Evolutionary conservation across 1,140 invertebrate genomes (phyloP).

Genomic region (Temnothorax longispinosus): DNA sequence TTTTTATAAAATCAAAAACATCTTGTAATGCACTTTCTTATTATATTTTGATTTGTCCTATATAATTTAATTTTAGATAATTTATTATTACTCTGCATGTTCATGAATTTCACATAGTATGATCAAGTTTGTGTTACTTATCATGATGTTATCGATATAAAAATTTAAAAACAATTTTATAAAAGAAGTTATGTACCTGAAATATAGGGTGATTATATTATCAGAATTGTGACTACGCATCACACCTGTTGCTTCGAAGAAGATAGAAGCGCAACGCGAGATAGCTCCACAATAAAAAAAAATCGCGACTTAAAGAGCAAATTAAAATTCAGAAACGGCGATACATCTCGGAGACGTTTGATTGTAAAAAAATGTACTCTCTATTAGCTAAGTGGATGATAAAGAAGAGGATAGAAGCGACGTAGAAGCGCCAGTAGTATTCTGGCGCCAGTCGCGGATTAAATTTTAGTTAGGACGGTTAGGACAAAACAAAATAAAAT

Average conservation of each 20-base stretch:
- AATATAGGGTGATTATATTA: conserved; percentile 12
- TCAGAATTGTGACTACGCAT: conserved; percentile 30
- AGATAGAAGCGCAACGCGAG: background rate
- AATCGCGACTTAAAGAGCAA: background rate
- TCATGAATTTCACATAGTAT: background rate
- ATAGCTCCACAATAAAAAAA: background rate
- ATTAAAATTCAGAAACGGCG: conserved; percentile 24
- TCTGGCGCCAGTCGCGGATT: conserved; percentile 74
- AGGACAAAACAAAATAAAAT: conserved; percentile 64
- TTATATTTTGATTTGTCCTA: background rate
- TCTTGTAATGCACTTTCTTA: background rate
- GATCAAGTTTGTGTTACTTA: background rate
- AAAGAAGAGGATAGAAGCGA: background rate
- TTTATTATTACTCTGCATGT: too few relatives aligned
- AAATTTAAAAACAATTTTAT: background rate
- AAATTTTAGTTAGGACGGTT: conserved; percentile 16
- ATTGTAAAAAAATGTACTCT: conserved; percentile 23
- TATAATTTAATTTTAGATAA: background rate
- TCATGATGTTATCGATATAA: background rate
- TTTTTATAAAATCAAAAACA: too few relatives aligned
- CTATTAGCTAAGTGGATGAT: background rate
- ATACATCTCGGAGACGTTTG: background rate
- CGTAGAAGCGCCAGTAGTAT: conserved; percentile 55
- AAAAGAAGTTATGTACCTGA: background rate
- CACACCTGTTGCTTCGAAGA: conserved; percentile 54